A percentile compares a stretch with the other conserved stretches of the same genome.
Evolutionary conservation across 1,140 invertebrate genomes (phyloP).

Genomic region (Megalonaias nervosa): DNA sequence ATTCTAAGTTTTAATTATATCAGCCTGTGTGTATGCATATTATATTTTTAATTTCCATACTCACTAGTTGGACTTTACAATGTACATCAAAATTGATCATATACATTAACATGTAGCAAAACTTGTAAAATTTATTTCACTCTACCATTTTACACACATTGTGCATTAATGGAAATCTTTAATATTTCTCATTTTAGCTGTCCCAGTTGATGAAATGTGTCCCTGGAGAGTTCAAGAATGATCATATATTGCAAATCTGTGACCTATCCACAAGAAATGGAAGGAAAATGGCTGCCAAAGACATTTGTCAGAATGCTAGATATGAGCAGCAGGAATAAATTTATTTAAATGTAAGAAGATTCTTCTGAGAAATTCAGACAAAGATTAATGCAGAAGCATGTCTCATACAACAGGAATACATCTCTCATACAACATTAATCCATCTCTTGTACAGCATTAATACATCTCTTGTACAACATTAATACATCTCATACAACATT

Average conservation of each 20-base stretch:
- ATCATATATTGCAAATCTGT: slow-evolving; percentile 83
- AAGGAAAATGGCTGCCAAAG: slow-evolving; percentile 84
- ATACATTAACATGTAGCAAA: not conserved
- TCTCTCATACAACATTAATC: too few species aligned
- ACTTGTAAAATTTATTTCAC: not conserved
- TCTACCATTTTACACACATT: not conserved
- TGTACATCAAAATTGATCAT: not conserved
- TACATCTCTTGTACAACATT: too few species aligned
- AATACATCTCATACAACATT: too few species aligned
- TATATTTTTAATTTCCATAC: not conserved
- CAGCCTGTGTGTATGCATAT: not conserved
- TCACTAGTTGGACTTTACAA: not conserved
- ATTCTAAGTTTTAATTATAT: not conserved
- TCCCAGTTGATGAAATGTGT: slow-evolving; percentile 85
- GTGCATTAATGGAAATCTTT: too few species aligned
- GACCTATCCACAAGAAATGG: slow-evolving; percentile 82
- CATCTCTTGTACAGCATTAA: too few species aligned
- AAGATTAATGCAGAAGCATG: too few species aligned
- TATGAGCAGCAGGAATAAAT: not conserved
- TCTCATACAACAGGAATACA: too few species aligned
- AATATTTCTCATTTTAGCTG: slow-evolving; percentile 62
- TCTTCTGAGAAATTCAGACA: too few species aligned
- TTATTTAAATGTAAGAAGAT: too few species aligned
- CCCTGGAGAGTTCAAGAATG: slow-evolving; percentile 82
- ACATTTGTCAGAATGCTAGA: slow-evolving; percentile 59